phyloP scores from a whole-genome alignment of 2,797 vertebrate species.

The Myotis pilosus region DNA sequence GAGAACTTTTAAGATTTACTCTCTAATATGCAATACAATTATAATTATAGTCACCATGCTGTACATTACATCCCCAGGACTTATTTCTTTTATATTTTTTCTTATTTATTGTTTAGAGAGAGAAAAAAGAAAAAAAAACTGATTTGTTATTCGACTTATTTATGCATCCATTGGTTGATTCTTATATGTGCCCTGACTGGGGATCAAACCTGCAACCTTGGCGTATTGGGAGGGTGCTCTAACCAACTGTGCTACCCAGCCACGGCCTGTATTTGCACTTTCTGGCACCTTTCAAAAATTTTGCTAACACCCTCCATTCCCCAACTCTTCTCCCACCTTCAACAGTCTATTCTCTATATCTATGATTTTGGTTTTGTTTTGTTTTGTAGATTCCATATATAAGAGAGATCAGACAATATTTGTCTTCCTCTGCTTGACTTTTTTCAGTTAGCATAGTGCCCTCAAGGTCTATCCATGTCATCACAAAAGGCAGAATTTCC shows the following conservation, averaged over 20 bases:
- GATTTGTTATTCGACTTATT: not conserved
- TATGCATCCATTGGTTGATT: not conserved
- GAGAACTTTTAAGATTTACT: not conserved
- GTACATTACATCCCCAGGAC: not conserved
- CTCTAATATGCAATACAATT: not conserved
- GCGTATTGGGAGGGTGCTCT: not conserved
- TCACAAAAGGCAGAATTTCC: not conserved
- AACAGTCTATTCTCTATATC: not conserved
- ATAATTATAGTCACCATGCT: not conserved
- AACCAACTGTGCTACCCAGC: not conserved
- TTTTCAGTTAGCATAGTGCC: not conserved
- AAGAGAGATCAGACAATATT: not conserved
- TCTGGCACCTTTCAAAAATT: not conserved
- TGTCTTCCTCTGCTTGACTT: not conserved
- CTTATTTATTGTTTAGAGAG: not conserved
- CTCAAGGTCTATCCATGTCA: not conserved
- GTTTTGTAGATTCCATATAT: not conserved
- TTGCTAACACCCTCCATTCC: not conserved
- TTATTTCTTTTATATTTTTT: not conserved
- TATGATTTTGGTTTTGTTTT: not conserved
- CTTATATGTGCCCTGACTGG: not conserved
- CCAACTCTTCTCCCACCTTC: not conserved
- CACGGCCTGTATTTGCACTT: not conserved
- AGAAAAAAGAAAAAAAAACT: not conserved
- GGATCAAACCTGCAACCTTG: not conserved